Base-by-base conservation (phyloP, 2,797 vertebrate species). In the Pelodytes ibericus region DNA sequence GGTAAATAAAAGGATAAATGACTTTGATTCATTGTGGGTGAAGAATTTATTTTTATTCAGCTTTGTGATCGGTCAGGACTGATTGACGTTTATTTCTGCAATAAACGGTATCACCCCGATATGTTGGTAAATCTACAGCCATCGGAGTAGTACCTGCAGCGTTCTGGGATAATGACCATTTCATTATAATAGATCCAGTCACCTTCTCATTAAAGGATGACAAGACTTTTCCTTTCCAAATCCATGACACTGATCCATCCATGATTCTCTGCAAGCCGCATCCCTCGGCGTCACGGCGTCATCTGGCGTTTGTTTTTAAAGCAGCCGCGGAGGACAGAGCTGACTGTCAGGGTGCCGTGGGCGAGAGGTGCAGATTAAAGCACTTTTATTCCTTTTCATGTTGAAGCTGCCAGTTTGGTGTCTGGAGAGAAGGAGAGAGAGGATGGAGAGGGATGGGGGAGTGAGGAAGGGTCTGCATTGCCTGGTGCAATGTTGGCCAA, bases 331-430 rank as follows among this genome's bases (percentile, higher is more conserved):
- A 79, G 76, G 76, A 79, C 76, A 63, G 64, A 57, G 76, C 63
- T 79, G 76, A 73, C 94, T 94, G 89, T 93, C 93, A 95, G 94
- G 89, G 92, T 89, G 94, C 94, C 93, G 87, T 93, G 90, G 94
- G 94, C 93, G 87, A 93, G 90, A 92, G 91, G 90, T 83, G 81
- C 91, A 95, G 94, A 95, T 95, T 95, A 95, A 95, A 95, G 94
- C 91, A 91, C 83, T 91, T 88, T 91, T 94, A 95, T 95, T 95
- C 94, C 92, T 95, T 95, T 95, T 95, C 93, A 95, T 94, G 94
- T 94, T 91, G 92, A 88, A 59, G 90, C 89, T 93, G 90, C 88
- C 88, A 91, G 91, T 91, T 93, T 91, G 88, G 90, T 91, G 91
- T 91, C 91, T 92, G 87, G 90, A 85, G 71, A 44, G 75, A 67